Evolutionary conservation across 2,113 vertebrate genomes (phyloP), one percentile per base, ranked within the genome.

Genomic region (Polypterus bichir): DNA sequence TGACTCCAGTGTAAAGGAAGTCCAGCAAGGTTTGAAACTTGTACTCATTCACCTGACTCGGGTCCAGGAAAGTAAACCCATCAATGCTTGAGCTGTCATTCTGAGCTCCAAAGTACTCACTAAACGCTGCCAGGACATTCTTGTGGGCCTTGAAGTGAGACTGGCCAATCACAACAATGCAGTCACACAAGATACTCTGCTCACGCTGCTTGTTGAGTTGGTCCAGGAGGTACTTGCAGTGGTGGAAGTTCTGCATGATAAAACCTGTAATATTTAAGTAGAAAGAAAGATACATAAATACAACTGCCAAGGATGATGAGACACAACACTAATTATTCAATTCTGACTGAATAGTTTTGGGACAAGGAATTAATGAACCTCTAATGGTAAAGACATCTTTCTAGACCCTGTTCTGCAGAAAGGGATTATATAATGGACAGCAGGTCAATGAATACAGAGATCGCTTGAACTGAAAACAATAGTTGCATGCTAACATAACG

Each of bases 151-250:
- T 85, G 76, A 91, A 93, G 49, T 82, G 86, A 68, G 79, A 77
- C 57, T 90, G 85, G 0, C 89, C 89, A 10, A 92, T 86, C 3
- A 87, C 77, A 27, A 93, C 68, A 0, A 89, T 91, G 70, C 86
- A 90, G 79, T 93, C 91, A n/a, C 91, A 92, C 7, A 92, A 83
- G 63, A 91, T 87, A 4, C 89, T 87, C 2, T 80, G 76, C 58
- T 91, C 83, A 3, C 86, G 79, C 67, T 92, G 91, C 66, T 81
- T 83, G 71, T 89, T 89, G 79, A 93, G 79, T 59, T 81, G 84
- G 70, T 91, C 85, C 60, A 93, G 66, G 48, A 93, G 86, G 61
- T 86, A 88, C 76, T 87, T 83, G 72, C 88, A 87, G 76, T 93
- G 91, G 62, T 88, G 79, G 7, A 77, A 79, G 73, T 79, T 78